Evolutionary conservation across 2,888 invertebrate species (phyloP).

Genomic region (Ophion ellenae): DNA sequence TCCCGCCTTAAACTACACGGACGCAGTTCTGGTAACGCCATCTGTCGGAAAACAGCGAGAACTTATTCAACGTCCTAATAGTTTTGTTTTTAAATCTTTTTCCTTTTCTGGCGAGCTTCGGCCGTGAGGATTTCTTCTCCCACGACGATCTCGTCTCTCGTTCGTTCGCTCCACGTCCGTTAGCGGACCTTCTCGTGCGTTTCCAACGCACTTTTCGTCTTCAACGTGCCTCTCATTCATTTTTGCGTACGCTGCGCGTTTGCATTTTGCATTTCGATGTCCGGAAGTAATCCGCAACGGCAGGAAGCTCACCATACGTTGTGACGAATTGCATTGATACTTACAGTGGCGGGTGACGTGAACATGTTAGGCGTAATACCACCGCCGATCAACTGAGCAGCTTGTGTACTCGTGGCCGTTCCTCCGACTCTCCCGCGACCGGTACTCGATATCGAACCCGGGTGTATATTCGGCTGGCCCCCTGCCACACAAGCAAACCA

Average conservation of each 20-base stretch:
- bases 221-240: neutral
- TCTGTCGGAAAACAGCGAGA: no score
- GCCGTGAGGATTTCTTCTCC: slow-evolving; percentile 60
- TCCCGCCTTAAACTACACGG: no score
- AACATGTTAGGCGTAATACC: slow-evolving; percentile 90
- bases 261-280: slow-evolving; percentile 3
- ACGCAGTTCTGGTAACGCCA: no score
- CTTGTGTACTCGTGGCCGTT: slow-evolving; percentile 87
- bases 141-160: slow-evolving; percentile 40
- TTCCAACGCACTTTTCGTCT: neutral
- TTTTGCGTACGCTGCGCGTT: neutral
- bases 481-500: slow-evolving; percentile 77
- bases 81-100: neutral
- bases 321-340: slow-evolving; percentile 71
- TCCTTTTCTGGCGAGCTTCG: slow-evolving; percentile 61
- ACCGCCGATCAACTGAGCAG: slow-evolving; percentile 88
- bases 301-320: slow-evolving; percentile 65
- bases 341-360: slow-evolving; percentile 83
- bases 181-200: neutral
- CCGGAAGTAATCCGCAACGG: slow-evolving; percentile 61
- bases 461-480: slow-evolving; percentile 87
- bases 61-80: no score
- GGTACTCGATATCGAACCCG: slow-evolving; percentile 87
- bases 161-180: neutral
- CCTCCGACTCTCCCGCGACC: slow-evolving; percentile 86